Evolutionary conservation across 2,113 vertebrate genomes (phyloP).

Genomic region (Nesogale talazaci): DNA sequence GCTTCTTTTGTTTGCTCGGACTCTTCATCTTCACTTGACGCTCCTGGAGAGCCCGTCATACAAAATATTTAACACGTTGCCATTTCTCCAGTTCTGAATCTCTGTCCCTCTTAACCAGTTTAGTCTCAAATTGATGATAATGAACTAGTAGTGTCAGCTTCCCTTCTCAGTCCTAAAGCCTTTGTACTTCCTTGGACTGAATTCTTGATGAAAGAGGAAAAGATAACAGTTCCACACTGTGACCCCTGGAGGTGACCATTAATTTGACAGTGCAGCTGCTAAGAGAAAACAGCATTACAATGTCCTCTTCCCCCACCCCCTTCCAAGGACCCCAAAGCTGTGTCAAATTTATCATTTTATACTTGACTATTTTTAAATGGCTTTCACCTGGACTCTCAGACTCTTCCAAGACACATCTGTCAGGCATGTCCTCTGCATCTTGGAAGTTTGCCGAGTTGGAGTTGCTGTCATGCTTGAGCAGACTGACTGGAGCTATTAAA

Average conservation of each 20-base stretch:
- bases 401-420: slow-evolving; percentile 88
- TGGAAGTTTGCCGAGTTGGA: slow-evolving; percentile 86
- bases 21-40: slow-evolving; percentile 38
- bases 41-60: slow-evolving; percentile 53
- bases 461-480: slow-evolving; percentile 85
- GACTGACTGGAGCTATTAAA: slow-evolving; percentile 84
- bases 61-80: slow-evolving; percentile 81
- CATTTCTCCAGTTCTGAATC: slow-evolving; percentile 80
- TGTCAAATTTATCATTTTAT: slow-evolving; percentile 86
- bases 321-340: slow-evolving; percentile 81
- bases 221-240: slow-evolving; percentile 85
- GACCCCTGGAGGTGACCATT: slow-evolving; percentile 87
- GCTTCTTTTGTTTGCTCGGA: slow-evolving; percentile 63
- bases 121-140: slow-evolving; percentile 87
- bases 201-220: slow-evolving; percentile 87
- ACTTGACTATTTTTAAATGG: slow-evolving; percentile 85
- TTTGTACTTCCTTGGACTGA: slow-evolving; percentile 84
- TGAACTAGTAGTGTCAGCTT: slow-evolving; percentile 87
- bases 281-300: slow-evolving; percentile 82
- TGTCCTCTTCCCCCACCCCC: slow-evolving; percentile 68
- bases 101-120: slow-evolving; percentile 82
- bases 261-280: slow-evolving; percentile 86
- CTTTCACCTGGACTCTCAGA: slow-evolving; percentile 90
- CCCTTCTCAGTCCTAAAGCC: slow-evolving; percentile 84
- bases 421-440: slow-evolving; percentile 84